phyloP scores from a whole-genome alignment of 1,140 invertebrate species.

The Drosophila equinoxialis region DNA sequence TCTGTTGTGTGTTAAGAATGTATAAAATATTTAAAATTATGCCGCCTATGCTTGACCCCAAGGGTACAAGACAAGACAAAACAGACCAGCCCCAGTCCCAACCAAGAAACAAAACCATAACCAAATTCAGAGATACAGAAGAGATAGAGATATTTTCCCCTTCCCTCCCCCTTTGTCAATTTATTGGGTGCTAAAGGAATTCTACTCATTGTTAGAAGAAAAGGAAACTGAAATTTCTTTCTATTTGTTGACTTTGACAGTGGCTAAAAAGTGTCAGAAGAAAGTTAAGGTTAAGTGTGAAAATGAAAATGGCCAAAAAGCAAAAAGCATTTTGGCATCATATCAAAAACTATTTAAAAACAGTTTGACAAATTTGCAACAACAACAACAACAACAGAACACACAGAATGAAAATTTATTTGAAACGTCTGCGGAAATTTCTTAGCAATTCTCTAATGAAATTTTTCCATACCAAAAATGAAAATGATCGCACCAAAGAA shows the following conservation, averaged over 20 bases:
- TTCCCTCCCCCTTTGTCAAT: not conserved
- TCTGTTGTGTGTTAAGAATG: conserved; percentile 25
- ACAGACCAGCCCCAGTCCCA: not conserved
- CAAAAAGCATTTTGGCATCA: conserved; percentile 48
- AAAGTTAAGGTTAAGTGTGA: conserved; percentile 58
- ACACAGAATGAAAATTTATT: conserved; percentile 45
- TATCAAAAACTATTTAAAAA: conserved; percentile 33
- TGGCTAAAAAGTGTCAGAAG: not conserved
- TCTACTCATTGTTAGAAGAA: not conserved
- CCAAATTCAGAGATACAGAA: not conserved
- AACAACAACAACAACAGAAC: not conserved
- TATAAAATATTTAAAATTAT: conserved; percentile 56
- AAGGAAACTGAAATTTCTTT: not conserved
- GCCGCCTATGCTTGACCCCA: conserved; percentile 47
- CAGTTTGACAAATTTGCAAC: conserved; percentile 62
- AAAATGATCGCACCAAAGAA: conserved; percentile 18
- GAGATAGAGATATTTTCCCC: not conserved
- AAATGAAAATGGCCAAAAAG: conserved; percentile 30
- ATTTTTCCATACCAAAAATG: conserved; percentile 34
- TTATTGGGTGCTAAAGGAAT: conserved; percentile 11
- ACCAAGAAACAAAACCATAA: not conserved
- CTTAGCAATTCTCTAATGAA: conserved; percentile 28
- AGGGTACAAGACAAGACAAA: conserved; percentile 21
- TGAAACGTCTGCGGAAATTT: conserved; percentile 32
- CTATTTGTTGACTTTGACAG: conserved; percentile 6